Conservation (phyloP, 2,113 vertebrate species). For the Azemiops feae region DNA sequence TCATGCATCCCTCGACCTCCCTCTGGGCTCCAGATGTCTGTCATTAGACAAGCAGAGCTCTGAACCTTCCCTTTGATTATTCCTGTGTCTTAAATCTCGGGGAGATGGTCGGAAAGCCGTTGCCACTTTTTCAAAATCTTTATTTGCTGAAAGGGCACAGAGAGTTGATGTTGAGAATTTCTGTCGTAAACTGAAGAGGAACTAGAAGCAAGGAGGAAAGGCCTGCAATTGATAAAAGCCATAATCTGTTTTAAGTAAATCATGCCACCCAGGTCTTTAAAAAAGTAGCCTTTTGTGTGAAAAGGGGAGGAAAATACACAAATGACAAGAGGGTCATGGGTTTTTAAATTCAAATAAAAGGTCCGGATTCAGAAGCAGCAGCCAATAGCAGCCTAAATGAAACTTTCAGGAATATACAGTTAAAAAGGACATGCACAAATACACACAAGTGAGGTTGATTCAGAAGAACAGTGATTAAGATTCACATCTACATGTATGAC, state of each 20-base stretch:
- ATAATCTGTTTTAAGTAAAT: not conserved
- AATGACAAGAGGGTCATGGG: not conserved
- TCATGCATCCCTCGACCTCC: not conserved
- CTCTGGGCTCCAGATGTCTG: not conserved
- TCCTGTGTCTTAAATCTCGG: not conserved
- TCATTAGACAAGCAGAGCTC: not conserved
- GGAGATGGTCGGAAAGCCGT: fast-evolving
- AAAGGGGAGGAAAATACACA: not conserved
- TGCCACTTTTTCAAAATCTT: not conserved
- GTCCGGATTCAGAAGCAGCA: not conserved
- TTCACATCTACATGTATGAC: not conserved
- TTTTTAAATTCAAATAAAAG: not conserved
- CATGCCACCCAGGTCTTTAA: not conserved
- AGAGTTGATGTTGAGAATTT: not conserved
- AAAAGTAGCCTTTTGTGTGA: not conserved
- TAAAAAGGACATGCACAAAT: not conserved
- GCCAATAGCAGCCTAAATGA: not conserved
- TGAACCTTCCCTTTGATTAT: not conserved
- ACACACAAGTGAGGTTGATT: no score
- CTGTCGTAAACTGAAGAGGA: not conserved
- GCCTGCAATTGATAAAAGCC: not conserved
- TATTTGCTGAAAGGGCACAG: not conserved
- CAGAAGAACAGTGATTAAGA: not conserved
- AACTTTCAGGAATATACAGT: not conserved
- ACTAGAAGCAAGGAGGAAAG: not conserved